Conservation (phyloP, 2,113 vertebrate genomes). For the Platysternon megacephalum region DNA sequence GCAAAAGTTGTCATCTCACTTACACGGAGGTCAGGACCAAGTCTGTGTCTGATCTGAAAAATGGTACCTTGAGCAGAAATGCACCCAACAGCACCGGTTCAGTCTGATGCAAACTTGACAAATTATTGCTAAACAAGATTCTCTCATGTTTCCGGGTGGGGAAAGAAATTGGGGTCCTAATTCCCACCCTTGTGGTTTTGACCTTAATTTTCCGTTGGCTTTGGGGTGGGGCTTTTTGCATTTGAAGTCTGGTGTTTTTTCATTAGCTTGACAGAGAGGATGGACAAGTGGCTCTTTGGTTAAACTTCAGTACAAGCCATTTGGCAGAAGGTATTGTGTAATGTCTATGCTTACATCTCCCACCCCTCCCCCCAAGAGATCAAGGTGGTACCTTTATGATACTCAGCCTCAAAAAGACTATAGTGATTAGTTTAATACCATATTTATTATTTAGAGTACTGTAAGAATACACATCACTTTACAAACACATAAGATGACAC, state of each 20-base stretch:
- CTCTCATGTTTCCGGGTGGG: too few species aligned
- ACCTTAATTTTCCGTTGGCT: neutral
- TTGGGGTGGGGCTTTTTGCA: neutral
- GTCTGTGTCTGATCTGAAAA: neutral
- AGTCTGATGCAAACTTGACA: neutral
- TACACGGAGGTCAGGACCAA: neutral
- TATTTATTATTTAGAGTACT: constrained; percentile 63
- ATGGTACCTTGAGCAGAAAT: neutral
- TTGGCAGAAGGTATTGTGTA: neutral
- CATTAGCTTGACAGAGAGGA: neutral
- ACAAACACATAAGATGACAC: constrained; percentile 48
- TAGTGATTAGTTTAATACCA: constrained; percentile 49
- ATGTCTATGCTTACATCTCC: neutral
- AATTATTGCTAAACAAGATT: neutral
- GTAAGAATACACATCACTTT: constrained; percentile 48
- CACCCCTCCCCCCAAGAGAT: neutral
- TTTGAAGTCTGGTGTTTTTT: neutral
- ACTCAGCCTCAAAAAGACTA: constrained; percentile 27
- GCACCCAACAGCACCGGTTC: neutral
- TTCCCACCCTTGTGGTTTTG: neutral
- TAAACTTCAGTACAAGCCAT: neutral
- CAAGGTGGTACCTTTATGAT: constrained; percentile 13
- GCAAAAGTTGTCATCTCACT: neutral
- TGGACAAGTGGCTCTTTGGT: neutral
- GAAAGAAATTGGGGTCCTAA: neutral